Evolutionary conservation across 2,113 vertebrate species (phyloP).

Genomic region (Callaeas wilsoni): DNA sequence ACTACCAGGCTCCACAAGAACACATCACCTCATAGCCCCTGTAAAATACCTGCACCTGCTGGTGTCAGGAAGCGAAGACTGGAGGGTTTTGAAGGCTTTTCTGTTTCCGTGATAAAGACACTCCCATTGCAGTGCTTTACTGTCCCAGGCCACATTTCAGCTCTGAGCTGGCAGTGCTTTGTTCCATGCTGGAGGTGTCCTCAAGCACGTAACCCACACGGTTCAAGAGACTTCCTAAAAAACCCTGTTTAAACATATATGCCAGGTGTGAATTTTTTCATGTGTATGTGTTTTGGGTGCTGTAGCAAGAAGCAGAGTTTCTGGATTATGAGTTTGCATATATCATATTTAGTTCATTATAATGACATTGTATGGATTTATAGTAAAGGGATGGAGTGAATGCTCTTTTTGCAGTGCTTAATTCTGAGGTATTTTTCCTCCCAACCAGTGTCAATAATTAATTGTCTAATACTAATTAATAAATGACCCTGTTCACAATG

Average conservation of each 20-base stretch:
- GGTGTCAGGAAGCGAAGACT: neutral
- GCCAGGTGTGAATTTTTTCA: neutral
- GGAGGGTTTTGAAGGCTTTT: neutral
- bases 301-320: neutral
- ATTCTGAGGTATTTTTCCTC: neutral
- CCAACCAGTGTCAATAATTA: neutral
- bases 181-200: neutral
- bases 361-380: neutral
- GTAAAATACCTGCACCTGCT: neutral
- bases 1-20: neutral
- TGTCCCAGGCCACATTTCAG: neutral
- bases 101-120: neutral
- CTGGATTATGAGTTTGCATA: neutral
- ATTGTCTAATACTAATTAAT: neutral
- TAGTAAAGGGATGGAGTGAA: neutral
- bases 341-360: neutral
- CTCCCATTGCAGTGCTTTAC: neutral
- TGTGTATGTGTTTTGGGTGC: neutral
- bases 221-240: neutral
- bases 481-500: neutral
- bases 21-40: fast-evolving
- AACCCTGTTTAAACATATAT: neutral
- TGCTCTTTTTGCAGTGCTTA: neutral
- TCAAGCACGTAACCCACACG: neutral
- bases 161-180: neutral